These are phyloP conservation scores for Martes martes DNA, from an alignment of 2,113 vertebrate species.

Conservation along the genomic window DNA sequence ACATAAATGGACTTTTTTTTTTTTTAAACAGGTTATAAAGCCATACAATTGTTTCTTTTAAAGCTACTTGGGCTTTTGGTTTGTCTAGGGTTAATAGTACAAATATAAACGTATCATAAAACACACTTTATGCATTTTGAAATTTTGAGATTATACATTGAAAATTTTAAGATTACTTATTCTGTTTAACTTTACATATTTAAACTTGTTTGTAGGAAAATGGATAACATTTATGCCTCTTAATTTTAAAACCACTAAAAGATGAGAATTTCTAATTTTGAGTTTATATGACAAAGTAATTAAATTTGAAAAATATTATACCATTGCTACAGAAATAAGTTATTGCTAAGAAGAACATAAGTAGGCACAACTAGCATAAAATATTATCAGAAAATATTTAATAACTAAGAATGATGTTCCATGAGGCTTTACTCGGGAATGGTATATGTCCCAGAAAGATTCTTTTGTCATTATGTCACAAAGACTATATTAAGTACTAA, in stretches of 20 bases:
- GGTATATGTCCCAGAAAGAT: neutral
- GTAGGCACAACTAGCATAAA: neutral
- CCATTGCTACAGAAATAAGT: neutral
- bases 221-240: neutral
- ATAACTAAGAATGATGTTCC: neutral
- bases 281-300: neutral
- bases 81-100: neutral
- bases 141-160: neutral
- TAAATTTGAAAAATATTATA: neutral
- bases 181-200: neutral
- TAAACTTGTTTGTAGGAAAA: neutral
- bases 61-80: neutral
- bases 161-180: neutral
- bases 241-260: neutral
- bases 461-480: neutral
- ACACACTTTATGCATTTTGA: neutral
- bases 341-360: neutral
- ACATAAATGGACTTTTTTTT: neutral
- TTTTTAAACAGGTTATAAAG: neutral
- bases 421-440: neutral
- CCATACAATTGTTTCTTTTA: neutral
- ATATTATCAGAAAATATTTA: neutral
- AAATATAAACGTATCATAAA: neutral
- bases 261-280: neutral
- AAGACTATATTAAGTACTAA: slow-evolving; percentile 25